Evolutionary conservation across 2,888 invertebrate genomes (phyloP).

Genomic region (Cataglyphis altisquamis): DNA sequence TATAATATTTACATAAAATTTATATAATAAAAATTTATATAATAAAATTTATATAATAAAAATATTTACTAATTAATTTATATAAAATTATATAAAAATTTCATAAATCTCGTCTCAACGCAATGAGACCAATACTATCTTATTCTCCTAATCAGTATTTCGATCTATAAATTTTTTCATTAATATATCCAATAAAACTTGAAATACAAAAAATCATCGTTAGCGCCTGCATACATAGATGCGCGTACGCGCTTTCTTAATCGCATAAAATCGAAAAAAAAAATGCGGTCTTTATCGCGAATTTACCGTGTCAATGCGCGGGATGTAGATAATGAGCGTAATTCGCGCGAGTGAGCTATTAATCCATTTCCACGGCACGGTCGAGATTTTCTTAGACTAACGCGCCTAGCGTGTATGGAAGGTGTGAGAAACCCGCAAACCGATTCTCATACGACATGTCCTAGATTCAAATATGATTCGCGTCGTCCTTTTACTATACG

Average conservation of each 20-base stretch:
- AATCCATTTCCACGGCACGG: slow-evolving; percentile 34
- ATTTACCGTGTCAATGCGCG: not conserved
- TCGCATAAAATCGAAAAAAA: not conserved
- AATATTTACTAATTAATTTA: too few relatives aligned
- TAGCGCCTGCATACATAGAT: not conserved
- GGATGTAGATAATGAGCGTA: slow-evolving; percentile 14
- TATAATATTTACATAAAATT: too few relatives aligned
- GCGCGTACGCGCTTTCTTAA: slow-evolving; percentile 3
- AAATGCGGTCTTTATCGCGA: slow-evolving; percentile 2
- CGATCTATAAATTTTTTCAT: not conserved
- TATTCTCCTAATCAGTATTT: not conserved
- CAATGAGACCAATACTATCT: not conserved
- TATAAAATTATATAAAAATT: not conserved
- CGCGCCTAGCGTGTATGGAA: slow-evolving; percentile 1
- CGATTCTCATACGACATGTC: slow-evolving; percentile 52
- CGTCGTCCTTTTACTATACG: slow-evolving; percentile 34
- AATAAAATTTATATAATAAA: too few relatives aligned
- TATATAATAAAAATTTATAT: too few relatives aligned
- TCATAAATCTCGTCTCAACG: not conserved
- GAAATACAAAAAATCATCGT: not conserved
- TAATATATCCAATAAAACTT: slow-evolving; percentile 5
- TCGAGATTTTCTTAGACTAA: slow-evolving; percentile 25
- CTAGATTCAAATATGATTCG: slow-evolving; percentile 44
- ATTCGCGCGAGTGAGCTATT: slow-evolving; percentile 27
- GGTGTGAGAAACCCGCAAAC: slow-evolving; percentile 47